Conservation (phyloP, 2,888 invertebrate species). For the Meganola albula region DNA sequence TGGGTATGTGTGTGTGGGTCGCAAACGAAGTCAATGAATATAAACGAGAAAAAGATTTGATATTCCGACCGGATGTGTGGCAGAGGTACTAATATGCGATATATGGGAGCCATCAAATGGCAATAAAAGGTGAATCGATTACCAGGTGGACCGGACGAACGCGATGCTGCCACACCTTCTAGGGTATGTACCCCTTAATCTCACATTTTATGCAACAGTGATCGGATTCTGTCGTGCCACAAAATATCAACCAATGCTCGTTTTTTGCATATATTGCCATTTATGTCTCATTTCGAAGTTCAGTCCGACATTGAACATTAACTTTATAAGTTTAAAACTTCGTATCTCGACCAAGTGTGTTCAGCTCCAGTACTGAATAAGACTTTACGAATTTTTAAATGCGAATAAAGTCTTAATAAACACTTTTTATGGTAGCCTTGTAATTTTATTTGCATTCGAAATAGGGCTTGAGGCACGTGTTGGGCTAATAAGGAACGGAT, state of each 20-base stretch:
- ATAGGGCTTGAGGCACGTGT: slow-evolving; percentile 66
- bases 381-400: slow-evolving; percentile 73
- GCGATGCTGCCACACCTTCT: slow-evolving; percentile 38
- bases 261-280: slow-evolving; percentile 60
- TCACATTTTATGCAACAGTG: slow-evolving; percentile 58
- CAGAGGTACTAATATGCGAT: slow-evolving; percentile 30
- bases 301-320: slow-evolving; percentile 54
- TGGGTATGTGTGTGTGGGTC: no score
- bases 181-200: slow-evolving; percentile 50
- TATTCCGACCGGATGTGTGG: slow-evolving; percentile 21
- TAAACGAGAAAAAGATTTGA: slow-evolving; percentile 7
- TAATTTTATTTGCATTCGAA: slow-evolving; percentile 69
- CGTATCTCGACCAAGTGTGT: slow-evolving; percentile 53
- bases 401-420: slow-evolving; percentile 73
- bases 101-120: slow-evolving; percentile 48
- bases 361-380: slow-evolving; percentile 51
- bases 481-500: slow-evolving; percentile 69
- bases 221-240: slow-evolving; percentile 57
- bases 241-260: slow-evolving; percentile 52
- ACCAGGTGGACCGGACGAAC: slow-evolving; percentile 26
- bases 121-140: slow-evolving; percentile 61
- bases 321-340: slow-evolving; percentile 69
- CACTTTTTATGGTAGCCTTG: slow-evolving; percentile 66
- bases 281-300: slow-evolving; percentile 62
- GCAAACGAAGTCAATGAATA: no score